These are phyloP conservation scores for Zygogramma bicolorata DNA, from an alignment of 2,888 invertebrate genomes.

Conservation along the genomic window DNA sequence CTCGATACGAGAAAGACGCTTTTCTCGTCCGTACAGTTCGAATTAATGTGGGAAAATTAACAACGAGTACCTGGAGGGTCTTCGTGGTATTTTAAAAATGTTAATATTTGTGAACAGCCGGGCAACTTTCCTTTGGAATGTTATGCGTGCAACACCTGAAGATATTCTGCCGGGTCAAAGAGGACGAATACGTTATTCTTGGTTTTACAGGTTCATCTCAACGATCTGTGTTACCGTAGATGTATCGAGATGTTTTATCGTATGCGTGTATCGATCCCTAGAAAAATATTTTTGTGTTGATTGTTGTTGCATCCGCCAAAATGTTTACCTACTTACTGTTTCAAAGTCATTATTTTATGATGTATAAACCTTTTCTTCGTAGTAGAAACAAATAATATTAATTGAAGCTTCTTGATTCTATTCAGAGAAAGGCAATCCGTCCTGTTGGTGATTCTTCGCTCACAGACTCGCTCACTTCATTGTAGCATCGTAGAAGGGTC, in stretches of 20 bases:
- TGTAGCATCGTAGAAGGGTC: too few relatives aligned
- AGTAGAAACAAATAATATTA: too few relatives aligned
- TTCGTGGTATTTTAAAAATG: not conserved
- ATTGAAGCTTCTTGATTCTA: too few relatives aligned
- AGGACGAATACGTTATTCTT: not conserved
- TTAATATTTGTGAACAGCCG: not conserved
- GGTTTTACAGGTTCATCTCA: not conserved
- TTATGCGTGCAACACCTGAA: not conserved
- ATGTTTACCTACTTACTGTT: too few relatives aligned
- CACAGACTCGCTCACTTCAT: too few relatives aligned
- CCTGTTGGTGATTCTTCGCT: too few relatives aligned
- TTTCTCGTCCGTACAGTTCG: not conserved
- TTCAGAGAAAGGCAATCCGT: too few relatives aligned
- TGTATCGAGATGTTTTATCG: not conserved
- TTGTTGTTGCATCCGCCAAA: too few relatives aligned
- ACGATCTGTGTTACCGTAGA: not conserved
- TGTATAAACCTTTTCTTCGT: too few relatives aligned
- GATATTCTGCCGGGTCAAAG: not conserved
- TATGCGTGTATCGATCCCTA: not conserved
- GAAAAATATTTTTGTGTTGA: not conserved
- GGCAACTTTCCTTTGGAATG: not conserved
- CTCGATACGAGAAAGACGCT: not conserved
- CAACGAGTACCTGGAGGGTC: not conserved
- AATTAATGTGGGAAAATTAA: not conserved
- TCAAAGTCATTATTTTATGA: too few relatives aligned